A percentile compares a stretch with the other conserved stretches of the same genome.
phyloP scores from a whole-genome alignment of 2,888 invertebrate genomes.

The Pristionchus exspectatus region DNA sequence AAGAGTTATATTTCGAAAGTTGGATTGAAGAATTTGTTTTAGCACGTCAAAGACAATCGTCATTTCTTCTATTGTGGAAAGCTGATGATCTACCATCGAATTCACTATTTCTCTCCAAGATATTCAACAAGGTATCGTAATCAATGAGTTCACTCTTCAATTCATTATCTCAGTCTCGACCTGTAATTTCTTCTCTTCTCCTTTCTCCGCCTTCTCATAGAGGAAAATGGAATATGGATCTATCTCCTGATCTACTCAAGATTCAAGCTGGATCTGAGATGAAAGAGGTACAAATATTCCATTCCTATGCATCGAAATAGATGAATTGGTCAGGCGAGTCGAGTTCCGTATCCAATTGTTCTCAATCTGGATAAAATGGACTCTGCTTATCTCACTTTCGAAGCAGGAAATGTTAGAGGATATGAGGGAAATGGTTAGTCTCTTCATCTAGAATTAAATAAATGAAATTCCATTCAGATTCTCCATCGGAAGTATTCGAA shows the following conservation, averaged over 20 bases:
- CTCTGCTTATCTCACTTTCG: constrained; percentile 85
- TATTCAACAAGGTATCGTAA: constrained; percentile 81
- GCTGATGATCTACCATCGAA: constrained; percentile 89
- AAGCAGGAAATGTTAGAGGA: constrained; percentile 81
- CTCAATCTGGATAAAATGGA: constrained; percentile 85
- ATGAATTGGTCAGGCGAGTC: constrained; percentile 59
- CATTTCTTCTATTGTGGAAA: constrained; percentile 89
- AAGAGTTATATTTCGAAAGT: not conserved
- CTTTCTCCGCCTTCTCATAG: constrained; percentile 40
- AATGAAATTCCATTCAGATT: constrained; percentile 3
- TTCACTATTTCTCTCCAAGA: constrained; percentile 83
- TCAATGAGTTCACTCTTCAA: not conserved
- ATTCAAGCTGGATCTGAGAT: not conserved
- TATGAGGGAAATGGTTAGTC: constrained; percentile 83
- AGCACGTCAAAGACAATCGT: constrained; percentile 45
- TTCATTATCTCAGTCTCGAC: not conserved
- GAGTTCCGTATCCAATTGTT: constrained; percentile 83
- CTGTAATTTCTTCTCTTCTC: constrained; percentile 18
- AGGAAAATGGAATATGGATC: constrained; percentile 34
- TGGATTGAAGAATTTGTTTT: not conserved
- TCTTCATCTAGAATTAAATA: not conserved
- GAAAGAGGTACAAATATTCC: not conserved
- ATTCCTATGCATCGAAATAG: not conserved
- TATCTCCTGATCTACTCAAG: not conserved
- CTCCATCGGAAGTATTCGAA: constrained; percentile 64